Base-by-base conservation (phyloP, 2,888 invertebrate species). In the Atrina japonica region DNA sequence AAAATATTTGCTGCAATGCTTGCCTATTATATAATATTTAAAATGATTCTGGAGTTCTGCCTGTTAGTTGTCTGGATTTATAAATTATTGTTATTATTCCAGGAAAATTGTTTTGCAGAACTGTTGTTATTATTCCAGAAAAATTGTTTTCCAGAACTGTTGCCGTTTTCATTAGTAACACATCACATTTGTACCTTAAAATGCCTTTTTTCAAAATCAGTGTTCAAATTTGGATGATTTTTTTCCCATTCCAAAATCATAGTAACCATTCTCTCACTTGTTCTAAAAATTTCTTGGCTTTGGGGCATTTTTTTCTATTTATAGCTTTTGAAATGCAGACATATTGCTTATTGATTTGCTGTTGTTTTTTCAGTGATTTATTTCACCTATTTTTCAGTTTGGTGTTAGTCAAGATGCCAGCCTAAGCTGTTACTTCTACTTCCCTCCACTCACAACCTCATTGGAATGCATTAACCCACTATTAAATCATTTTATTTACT, bases 341-440 rank as follows among this genome's bases (percentile, higher is more conserved):
- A 35, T 49, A 52, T 41, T 64, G 52, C 64, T 49, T 61, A 29
- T 64, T 52, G 41, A 41, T 43, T 41, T 40, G 41, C 40, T 52
- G 27, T 64, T 25, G n/a, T 52, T 53, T 53, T 52, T 56, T 56
- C 56, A 53, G 53, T 64, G 30, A 41, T 47, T 40, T 64, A 41
- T 63, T 63, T 49, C 43, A 49, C 61, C 61, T 61, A 49, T 61
- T 61, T 61, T 68, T 69, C 64, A 69, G 71, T 59, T 58, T 67
- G 71, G 71, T 72, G 71, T 45, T 72, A 66, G 70, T 67, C 60
- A 63, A 59, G 61, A 55, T 40, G 71, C 60, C 56, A 56, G 66
- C 63, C 67, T 67, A 43, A 25, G 63, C 66, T 64, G 67, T 72
- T 63, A 56, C 63, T 27, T 58, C 30, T 49, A 63, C 63, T 56